Conservation (phyloP, 1,140 invertebrate genomes). For the Pomacea maculata region DNA sequence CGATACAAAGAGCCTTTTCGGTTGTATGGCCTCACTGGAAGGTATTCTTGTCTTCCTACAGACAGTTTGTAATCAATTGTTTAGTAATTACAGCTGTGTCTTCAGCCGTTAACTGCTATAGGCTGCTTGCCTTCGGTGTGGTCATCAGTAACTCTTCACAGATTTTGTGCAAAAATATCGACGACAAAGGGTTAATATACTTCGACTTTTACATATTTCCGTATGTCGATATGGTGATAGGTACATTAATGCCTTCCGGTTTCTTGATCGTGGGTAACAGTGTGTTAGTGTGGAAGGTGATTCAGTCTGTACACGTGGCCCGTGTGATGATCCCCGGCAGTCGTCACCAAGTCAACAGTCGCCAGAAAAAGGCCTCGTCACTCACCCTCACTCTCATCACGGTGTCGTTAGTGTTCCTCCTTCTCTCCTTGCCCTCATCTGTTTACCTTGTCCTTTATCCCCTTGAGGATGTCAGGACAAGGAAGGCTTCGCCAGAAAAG, state of each 20-base stretch:
- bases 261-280: conserved; percentile 19
- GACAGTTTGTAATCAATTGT: too few relatives aligned
- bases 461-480: neutral
- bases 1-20: neutral
- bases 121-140: too few relatives aligned
- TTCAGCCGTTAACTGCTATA: too few relatives aligned
- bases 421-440: neutral
- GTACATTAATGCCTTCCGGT: conserved; percentile 14
- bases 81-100: too few relatives aligned
- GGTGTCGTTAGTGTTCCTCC: neutral
- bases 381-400: neutral
- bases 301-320: conserved; percentile 9
- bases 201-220: conserved; percentile 10
- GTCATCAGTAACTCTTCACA: too few relatives aligned
- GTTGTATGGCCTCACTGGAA: neutral
- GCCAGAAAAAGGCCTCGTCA: conserved; percentile 1
- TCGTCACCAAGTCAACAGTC: neutral
- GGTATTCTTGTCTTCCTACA: neutral
- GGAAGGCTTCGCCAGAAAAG: neutral
- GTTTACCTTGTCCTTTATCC: neutral
- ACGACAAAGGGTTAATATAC: neutral
- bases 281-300: conserved; percentile 23
- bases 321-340: neutral
- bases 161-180: neutral
- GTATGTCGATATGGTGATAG: conserved; percentile 11